Evolutionary conservation across 2,888 invertebrate genomes (phyloP).

Genomic region (Zonitis immaculata): DNA sequence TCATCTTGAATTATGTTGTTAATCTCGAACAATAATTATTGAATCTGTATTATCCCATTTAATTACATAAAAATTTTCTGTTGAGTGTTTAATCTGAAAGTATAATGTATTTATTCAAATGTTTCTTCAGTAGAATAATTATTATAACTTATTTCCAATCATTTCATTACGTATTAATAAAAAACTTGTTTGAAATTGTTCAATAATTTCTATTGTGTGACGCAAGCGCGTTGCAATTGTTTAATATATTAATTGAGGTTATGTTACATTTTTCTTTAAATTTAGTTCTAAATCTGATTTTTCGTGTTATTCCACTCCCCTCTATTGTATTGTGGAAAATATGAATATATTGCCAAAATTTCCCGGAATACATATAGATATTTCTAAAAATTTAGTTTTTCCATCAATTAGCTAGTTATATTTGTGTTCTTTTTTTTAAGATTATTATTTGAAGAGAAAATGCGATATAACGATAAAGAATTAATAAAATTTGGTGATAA

Average conservation of each 20-base stretch:
- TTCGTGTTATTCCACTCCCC: neutral
- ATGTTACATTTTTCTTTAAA: neutral
- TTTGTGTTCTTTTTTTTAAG: neutral
- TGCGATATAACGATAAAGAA: conserved; percentile 71
- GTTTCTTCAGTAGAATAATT: neutral
- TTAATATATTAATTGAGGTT: neutral
- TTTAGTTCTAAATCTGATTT: neutral
- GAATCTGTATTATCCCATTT: neutral
- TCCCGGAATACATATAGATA: neutral
- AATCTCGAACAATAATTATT: neutral
- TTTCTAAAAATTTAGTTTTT: neutral
- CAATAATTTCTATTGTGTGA: too few relatives aligned
- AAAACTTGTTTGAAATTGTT: too few relatives aligned
- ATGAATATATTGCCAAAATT: too few relatives aligned
- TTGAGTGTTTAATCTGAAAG: neutral
- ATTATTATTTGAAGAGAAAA: conserved; percentile 38
- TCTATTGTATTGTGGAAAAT: too few relatives aligned
- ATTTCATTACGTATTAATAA: too few relatives aligned
- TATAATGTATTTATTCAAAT: neutral
- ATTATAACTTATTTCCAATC: too few relatives aligned
- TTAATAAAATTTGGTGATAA: conserved; percentile 59
- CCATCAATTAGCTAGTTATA: neutral
- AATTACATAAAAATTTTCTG: neutral
- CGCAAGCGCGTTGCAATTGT: neutral
- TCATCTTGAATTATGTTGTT: conserved; percentile 38